Conservation (phyloP, 2,113 vertebrate species). For the Odocoileus hemionus region DNA sequence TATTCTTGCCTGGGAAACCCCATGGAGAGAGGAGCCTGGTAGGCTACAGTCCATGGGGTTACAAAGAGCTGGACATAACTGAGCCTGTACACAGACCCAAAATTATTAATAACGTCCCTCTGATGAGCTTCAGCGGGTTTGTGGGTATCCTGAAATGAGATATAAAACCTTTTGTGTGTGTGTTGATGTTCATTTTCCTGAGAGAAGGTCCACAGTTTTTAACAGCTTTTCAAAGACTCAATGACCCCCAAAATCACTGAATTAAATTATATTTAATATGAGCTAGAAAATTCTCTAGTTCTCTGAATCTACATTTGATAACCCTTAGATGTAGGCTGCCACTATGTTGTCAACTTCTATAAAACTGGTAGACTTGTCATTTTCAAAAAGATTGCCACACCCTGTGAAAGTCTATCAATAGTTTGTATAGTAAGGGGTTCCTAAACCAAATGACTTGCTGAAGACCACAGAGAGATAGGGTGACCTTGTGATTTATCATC, state of each 20-base stretch:
- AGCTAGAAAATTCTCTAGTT: not conserved
- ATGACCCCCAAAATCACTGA: not conserved
- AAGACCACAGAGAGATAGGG: not conserved
- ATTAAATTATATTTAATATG: not conserved
- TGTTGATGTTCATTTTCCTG: not conserved
- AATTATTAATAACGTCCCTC: not conserved
- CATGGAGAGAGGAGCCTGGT: not conserved
- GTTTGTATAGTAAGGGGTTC: not conserved
- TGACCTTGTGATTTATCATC: not conserved
- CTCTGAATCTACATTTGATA: not conserved
- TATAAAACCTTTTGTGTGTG: not conserved
- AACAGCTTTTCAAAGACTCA: not conserved
- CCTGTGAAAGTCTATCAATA: not conserved
- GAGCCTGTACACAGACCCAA: not conserved
- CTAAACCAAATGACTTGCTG: not conserved
- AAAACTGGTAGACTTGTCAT: not conserved
- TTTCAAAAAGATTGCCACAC: not conserved
- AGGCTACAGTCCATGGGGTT: not conserved
- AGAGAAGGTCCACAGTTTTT: not conserved
- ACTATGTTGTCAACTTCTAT: not conserved
- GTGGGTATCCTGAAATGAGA: not conserved
- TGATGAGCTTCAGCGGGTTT: not conserved
- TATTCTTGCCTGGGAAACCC: not conserved
- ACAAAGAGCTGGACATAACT: not conserved
- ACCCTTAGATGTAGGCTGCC: not conserved